phyloP scores from a whole-genome alignment of 2,888 invertebrate genomes.

The Nomada fabriciana region DNA sequence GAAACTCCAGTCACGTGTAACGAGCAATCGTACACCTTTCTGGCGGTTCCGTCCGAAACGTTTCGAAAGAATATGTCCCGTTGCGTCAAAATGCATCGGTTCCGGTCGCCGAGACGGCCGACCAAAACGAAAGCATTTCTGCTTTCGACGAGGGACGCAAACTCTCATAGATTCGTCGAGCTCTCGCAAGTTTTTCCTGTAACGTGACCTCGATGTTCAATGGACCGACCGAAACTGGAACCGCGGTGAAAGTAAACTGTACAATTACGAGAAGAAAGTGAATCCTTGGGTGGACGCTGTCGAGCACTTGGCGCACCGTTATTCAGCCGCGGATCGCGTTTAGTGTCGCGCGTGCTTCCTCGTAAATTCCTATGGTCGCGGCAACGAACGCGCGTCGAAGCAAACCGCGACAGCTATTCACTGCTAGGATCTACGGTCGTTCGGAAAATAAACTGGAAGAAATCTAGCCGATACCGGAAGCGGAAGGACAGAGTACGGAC shows the following conservation, averaged over 20 bases:
- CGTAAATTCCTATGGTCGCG: neutral
- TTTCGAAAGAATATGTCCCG: neutral
- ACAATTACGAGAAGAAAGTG: conserved; percentile 76
- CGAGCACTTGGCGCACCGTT: neutral
- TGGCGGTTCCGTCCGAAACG: too few relatives aligned
- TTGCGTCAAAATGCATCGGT: neutral
- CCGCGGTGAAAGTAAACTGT: conserved; percentile 75
- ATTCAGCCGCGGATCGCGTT: neutral
- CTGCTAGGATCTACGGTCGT: too few relatives aligned
- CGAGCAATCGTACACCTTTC: neutral
- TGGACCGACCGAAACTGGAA: conserved; percentile 60
- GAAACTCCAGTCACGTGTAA: conserved; percentile 46
- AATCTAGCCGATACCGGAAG: neutral
- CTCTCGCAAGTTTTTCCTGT: neutral
- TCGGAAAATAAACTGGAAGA: too few relatives aligned
- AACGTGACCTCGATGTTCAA: conserved; percentile 45
- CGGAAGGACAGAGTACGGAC: neutral
- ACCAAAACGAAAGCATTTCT: too few relatives aligned
- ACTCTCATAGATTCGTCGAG: neutral
- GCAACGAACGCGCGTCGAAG: too few relatives aligned
- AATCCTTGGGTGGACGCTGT: conserved; percentile 59
- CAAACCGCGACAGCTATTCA: too few relatives aligned
- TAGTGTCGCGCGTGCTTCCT: neutral
- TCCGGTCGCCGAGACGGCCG: too few relatives aligned
- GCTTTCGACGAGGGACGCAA: too few relatives aligned